Evolutionary conservation across 2,888 invertebrate genomes (phyloP).

Genomic region (Apocheima hispidaria): DNA sequence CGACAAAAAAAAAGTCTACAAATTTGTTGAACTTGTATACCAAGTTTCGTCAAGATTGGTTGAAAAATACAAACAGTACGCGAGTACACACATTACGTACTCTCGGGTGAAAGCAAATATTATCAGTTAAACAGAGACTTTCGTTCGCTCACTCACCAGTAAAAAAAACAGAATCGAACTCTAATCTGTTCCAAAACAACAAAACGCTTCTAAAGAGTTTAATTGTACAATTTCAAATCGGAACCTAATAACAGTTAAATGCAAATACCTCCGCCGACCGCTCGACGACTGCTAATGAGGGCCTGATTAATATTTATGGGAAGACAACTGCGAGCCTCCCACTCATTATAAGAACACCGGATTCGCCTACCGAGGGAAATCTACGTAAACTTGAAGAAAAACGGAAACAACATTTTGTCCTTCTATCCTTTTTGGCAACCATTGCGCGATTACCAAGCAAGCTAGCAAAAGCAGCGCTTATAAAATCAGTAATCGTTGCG

Average conservation of each 20-base stretch:
- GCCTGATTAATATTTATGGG: conserved; percentile 38
- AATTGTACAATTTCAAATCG: conserved; percentile 32
- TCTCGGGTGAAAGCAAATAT: too few species aligned
- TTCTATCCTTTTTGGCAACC: neutral
- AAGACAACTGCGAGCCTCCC: conserved; percentile 29
- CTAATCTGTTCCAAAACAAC: conserved; percentile 3
- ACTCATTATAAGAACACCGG: conserved; percentile 36
- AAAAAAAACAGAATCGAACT: neutral
- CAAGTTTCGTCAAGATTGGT: too few species aligned
- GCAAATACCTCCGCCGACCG: conserved; percentile 31
- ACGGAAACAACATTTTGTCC: neutral
- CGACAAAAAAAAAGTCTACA: too few species aligned
- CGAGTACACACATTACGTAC: too few species aligned
- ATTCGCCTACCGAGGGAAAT: conserved; percentile 33
- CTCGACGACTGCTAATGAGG: conserved; percentile 34
- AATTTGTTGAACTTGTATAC: too few species aligned
- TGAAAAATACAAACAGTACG: too few species aligned
- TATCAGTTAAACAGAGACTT: too few species aligned
- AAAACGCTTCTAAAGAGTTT: conserved; percentile 19
- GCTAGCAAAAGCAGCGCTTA: neutral
- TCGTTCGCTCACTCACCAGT: too few species aligned
- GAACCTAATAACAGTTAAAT: conserved; percentile 34
- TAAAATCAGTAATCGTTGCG: conserved; percentile 4
- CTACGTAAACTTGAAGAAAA: conserved; percentile 23
- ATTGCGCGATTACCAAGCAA: neutral